Evolutionary conservation across 1,140 invertebrate genomes (phyloP), one percentile per base, ranked within the genome.

Genomic region (Archivesica marissinica): DNA sequence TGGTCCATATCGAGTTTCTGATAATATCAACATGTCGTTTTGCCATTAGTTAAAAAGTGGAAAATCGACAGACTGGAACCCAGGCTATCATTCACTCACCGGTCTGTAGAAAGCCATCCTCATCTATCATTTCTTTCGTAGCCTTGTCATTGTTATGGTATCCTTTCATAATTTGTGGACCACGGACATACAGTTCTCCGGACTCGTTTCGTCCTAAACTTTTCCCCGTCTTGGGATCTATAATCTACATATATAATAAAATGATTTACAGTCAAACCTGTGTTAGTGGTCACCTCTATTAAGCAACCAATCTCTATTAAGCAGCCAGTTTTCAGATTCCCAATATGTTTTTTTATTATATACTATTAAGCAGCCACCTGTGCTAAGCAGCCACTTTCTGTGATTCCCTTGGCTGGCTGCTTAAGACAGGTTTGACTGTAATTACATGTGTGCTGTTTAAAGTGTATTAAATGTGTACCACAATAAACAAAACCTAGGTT

Each of bases 51-150:
- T 13, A 13, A 50, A n/a, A 50, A 50, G 13, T 13, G n/a, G 47
- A 50, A 50, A 50, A 13, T 50, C 13, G 47, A 50, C n/a, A n/a
- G n/a, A n/a, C n/a, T n/a, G n/a, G n/a, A n/a, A n/a, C n/a, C n/a
- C n/a, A n/a, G n/a, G n/a, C n/a, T n/a, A n/a, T n/a, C n/a, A n/a
- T n/a, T n/a, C n/a, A n/a, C n/a, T n/a, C 1, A 64, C 94, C 94
- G 30, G 97, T 97, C 87, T 96, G 96, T 72, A 97, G 93, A 97
- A 97, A 98, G 3, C 96, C 96, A 80, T 96, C 96, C 0, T 94
- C 90, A 28, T 95, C 95, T 20, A 97, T 94, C 7, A 95, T 96
- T 35, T 96, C 95, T 17, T 93, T 94, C 0, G 96, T 98, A 0
- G 96, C 96, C 88, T 95, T 91, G n/a, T 95, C 94, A 89, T 98